These are phyloP conservation scores for Megaceryle maxima DNA, from an alignment of 2,113 vertebrate genomes.

Conservation along the genomic window DNA sequence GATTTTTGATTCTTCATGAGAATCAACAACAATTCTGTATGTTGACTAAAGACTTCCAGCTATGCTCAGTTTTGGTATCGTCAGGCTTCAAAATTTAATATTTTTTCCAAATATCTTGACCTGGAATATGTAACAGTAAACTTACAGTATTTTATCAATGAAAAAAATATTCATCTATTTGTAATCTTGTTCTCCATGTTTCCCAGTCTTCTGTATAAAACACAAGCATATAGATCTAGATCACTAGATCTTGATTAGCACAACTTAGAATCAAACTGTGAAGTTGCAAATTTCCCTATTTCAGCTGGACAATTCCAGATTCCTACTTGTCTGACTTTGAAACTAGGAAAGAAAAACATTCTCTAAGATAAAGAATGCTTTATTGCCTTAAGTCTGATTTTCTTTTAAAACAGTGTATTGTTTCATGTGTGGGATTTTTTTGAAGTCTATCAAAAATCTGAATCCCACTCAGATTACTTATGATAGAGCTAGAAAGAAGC, in stretches of 20 bases:
- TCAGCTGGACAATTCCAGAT: slow-evolving; percentile 46
- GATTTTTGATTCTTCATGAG: too few species aligned
- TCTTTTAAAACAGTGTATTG: slow-evolving; percentile 73
- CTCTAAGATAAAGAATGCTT: slow-evolving; percentile 61
- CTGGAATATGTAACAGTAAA: not conserved
- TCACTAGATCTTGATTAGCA: not conserved
- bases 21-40: not conserved
- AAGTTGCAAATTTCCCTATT: slow-evolving; percentile 18
- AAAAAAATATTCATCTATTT: not conserved
- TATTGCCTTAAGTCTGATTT: slow-evolving; percentile 67
- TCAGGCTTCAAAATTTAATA: not conserved
- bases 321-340: slow-evolving; percentile 29
- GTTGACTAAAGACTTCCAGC: not conserved
- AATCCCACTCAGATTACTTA: slow-evolving; percentile 81
- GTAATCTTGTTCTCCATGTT: not conserved
- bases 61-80: not conserved
- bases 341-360: slow-evolving; percentile 56
- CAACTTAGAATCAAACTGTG: slow-evolving; percentile 1
- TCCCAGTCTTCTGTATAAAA: not conserved
- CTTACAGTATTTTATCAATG: not conserved
- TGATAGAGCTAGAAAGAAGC: slow-evolving; percentile 71
- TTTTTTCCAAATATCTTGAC: not conserved
- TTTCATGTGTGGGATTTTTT: slow-evolving; percentile 72
- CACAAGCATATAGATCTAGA: not conserved
- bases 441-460: slow-evolving; percentile 80